Percentiles rank a stretch among this genome's conserved stretches.
Conservation (phyloP, 2,113 vertebrate species). For the Tichodroma muraria region DNA sequence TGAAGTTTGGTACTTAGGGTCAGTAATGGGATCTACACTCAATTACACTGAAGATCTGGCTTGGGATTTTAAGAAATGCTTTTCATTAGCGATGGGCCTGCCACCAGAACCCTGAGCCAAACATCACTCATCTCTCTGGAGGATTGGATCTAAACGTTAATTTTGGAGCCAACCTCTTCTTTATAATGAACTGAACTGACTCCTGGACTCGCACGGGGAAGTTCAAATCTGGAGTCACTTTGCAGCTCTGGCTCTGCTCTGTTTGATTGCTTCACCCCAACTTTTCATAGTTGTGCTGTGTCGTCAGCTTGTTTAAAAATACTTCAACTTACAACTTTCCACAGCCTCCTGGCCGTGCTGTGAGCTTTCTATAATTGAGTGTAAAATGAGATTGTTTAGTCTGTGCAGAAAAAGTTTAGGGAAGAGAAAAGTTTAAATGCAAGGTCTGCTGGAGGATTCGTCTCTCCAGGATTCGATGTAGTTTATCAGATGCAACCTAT, state of each 20-base stretch:
- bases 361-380: slow-evolving; percentile 9
- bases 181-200: slow-evolving; percentile 47
- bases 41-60: slow-evolving; percentile 40
- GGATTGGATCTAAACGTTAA: slow-evolving; percentile 48
- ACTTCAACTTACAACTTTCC: slow-evolving; percentile 30
- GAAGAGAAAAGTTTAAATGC: neutral
- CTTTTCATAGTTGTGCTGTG: slow-evolving; percentile 28
- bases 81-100: slow-evolving; percentile 47
- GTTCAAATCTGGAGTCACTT: slow-evolving; percentile 55
- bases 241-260: slow-evolving; percentile 26
- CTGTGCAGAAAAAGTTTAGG: neutral
- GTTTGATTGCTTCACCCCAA: slow-evolving; percentile 26
- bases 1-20: neutral
- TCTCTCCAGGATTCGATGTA: neutral
- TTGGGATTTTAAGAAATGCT: slow-evolving; percentile 38
- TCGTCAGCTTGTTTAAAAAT: slow-evolving; percentile 49
- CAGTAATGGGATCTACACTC: neutral
- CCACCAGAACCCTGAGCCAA: slow-evolving; percentile 48
- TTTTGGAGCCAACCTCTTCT: slow-evolving; percentile 46
- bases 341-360: neutral
- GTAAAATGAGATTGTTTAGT: slow-evolving; percentile 56
- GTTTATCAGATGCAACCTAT: neutral
- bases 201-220: neutral
- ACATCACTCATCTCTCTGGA: slow-evolving; percentile 34
- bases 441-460: neutral